phyloP scores from a whole-genome alignment of 2,888 invertebrate species.

The Hybos culiciformis region DNA sequence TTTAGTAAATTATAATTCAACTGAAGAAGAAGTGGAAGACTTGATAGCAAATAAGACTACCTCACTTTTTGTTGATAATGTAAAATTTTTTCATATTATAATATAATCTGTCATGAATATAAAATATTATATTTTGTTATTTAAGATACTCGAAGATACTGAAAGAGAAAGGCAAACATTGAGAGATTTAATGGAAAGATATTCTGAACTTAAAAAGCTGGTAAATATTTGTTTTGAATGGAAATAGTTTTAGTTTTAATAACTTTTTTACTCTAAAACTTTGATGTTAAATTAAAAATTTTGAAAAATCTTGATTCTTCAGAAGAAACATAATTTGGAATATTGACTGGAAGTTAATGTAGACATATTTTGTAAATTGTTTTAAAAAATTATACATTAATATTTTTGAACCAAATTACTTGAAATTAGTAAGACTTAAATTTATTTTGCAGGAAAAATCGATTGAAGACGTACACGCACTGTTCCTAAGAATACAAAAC shows the following conservation, averaged over 20 bases:
- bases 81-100: slow-evolving; percentile 17
- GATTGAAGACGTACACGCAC: slow-evolving; percentile 33
- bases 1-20: slow-evolving; percentile 31
- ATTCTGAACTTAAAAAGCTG: slow-evolving; percentile 31
- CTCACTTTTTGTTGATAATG: slow-evolving; percentile 35
- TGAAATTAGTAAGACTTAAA: too few species aligned
- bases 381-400: too few species aligned
- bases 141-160: slow-evolving; percentile 34
- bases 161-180: slow-evolving; percentile 31
- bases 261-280: too few species aligned
- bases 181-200: slow-evolving; percentile 32
- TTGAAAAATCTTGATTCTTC: too few species aligned
- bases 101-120: background rate
- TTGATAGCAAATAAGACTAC: slow-evolving; percentile 32
- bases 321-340: too few species aligned
- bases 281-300: too few species aligned
- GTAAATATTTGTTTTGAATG: too few species aligned
- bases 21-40: slow-evolving; percentile 34
- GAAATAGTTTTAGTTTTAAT: too few species aligned
- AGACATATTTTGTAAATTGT: too few species aligned
- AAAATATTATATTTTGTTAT: slow-evolving; percentile 12
- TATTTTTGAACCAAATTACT: too few species aligned
- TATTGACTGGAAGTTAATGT: too few species aligned
- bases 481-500: slow-evolving; percentile 34
- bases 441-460: too few species aligned